Percentiles rank a stretch among this genome's conserved stretches.
Conservation (phyloP, 2,888 invertebrate genomes). For the Odontocerum albicorne region DNA sequence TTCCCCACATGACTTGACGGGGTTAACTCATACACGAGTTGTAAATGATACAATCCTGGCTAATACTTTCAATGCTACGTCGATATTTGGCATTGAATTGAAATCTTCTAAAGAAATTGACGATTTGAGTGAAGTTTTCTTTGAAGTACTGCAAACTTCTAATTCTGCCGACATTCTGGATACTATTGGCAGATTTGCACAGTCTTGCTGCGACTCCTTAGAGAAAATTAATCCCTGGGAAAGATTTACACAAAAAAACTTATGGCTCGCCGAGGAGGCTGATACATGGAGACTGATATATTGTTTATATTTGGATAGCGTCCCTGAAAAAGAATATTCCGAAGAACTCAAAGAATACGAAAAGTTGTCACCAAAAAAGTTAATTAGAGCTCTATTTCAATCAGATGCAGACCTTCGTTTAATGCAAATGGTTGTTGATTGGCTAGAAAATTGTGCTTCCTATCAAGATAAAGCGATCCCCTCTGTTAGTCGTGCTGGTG, state of each 20-base stretch:
- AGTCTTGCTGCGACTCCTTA: constrained; percentile 64
- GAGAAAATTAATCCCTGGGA: constrained; percentile 56
- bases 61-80: constrained; percentile 16
- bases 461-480: constrained; percentile 68
- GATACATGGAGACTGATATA: constrained; percentile 87
- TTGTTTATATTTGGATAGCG: constrained; percentile 80
- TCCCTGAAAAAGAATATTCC: constrained; percentile 51
- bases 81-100: constrained; percentile 6
- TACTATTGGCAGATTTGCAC: constrained; percentile 63
- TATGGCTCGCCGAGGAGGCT: constrained; percentile 77
- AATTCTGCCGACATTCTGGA: constrained; percentile 59
- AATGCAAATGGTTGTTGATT: constrained; percentile 86
- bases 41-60: constrained; percentile 39
- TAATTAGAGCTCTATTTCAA: constrained; percentile 50
- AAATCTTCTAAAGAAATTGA: constrained; percentile 37
- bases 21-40: constrained; percentile 43
- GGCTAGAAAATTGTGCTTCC: constrained; percentile 86
- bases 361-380: constrained; percentile 48
- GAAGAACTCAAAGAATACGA: constrained; percentile 53
- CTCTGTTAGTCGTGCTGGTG: constrained; percentile 48
- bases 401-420: constrained; percentile 63
- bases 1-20: constrained; percentile 41
- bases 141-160: constrained; percentile 52
- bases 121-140: constrained; percentile 51
- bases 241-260: constrained; percentile 52